Conservation (phyloP, 2,113 vertebrate genomes). For the Rhombomys opimus region DNA sequence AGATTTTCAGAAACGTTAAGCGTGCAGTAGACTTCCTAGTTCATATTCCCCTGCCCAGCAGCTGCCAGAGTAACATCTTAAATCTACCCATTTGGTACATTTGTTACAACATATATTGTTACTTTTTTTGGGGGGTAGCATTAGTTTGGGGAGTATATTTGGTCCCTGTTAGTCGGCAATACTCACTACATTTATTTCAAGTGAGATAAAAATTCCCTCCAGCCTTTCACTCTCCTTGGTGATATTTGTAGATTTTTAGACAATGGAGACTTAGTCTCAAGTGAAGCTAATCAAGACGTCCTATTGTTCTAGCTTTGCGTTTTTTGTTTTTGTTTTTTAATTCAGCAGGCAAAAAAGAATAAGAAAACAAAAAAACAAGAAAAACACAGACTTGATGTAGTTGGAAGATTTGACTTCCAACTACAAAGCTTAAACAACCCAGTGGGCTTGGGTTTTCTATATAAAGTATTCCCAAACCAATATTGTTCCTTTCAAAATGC, state of each 20-base stretch:
- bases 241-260: conserved; percentile 26
- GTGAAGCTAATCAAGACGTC: neutral
- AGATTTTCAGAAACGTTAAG: neutral
- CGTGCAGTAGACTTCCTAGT: neutral
- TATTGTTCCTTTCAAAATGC: neutral
- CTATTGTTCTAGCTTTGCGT: neutral
- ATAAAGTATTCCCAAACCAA: neutral
- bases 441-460: conserved; percentile 46
- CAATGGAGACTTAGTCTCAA: conserved; percentile 37
- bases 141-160: neutral
- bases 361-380: neutral
- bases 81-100: neutral
- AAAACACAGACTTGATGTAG: neutral
- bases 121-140: neutral
- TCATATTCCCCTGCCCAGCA: rapidly evolving
- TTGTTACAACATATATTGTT: neutral
- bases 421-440: conserved; percentile 29
- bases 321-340: neutral
- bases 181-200: neutral
- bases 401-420: conserved; percentile 54
- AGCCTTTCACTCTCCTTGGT: neutral
- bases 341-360: neutral
- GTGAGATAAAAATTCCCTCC: neutral
- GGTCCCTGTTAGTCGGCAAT: neutral
- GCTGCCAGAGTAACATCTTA: neutral